phyloP scores from a whole-genome alignment of 2,113 vertebrate species.

The Calyptommatus sinebrachiatus region DNA sequence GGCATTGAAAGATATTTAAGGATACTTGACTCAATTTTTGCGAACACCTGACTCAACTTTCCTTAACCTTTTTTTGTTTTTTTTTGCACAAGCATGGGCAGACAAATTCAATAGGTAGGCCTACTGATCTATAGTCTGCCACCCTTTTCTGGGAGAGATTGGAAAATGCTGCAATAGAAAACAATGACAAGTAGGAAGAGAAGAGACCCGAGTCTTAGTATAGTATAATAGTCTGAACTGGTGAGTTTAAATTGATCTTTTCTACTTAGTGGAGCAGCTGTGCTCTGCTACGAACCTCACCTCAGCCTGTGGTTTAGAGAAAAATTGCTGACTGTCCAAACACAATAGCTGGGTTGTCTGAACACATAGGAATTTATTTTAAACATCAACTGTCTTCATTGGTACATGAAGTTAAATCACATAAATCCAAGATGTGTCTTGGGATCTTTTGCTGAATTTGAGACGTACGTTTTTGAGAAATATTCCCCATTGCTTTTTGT shows the following conservation, averaged over 20 bases:
- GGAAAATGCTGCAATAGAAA: background rate
- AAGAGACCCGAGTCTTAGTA: background rate
- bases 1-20: too few species aligned
- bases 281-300: background rate
- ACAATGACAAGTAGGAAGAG: too few species aligned
- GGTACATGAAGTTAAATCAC: background rate
- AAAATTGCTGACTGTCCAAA: background rate
- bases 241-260: background rate
- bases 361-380: background rate
- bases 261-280: background rate
- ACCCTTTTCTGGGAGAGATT: background rate
- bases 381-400: background rate
- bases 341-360: background rate
- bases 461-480: background rate
- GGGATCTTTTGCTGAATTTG: background rate
- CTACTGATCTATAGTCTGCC: background rate
- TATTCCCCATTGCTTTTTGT: background rate
- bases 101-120: background rate
- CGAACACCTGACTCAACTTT: background rate
- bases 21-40: background rate
- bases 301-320: background rate
- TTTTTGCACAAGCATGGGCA: background rate
- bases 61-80: conserved; percentile 26
- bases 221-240: background rate
- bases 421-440: background rate